Percentiles rank a stretch among this genome's conserved stretches.
Evolutionary conservation across 2,113 vertebrate species (phyloP).

Genomic region (Heterocephalus glaber): DNA sequence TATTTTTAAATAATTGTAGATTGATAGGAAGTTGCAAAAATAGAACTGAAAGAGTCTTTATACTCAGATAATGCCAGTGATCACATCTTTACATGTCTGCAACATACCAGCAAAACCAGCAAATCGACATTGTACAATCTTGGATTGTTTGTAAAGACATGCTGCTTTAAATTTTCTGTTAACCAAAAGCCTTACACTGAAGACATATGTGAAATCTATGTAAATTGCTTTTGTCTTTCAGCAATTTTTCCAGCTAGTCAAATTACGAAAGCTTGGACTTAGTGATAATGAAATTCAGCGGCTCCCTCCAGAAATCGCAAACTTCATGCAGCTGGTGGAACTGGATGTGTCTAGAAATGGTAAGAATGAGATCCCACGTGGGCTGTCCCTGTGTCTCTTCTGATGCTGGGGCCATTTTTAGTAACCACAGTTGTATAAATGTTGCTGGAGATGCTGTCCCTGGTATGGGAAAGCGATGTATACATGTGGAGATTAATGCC

Average conservation of each 20-base stretch:
- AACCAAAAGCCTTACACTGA: neutral
- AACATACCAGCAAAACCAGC: neutral
- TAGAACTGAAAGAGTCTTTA: neutral
- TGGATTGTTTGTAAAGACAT: neutral
- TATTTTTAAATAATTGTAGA: slow-evolving; percentile 38
- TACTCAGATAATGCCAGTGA: neutral
- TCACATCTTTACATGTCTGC: neutral
- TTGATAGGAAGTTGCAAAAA: neutral
- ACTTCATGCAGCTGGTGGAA: slow-evolving; percentile 98
- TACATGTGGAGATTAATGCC: neutral
- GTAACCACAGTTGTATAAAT: neutral
- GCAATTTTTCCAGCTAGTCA: slow-evolving; percentile 97
- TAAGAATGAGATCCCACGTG: slow-evolving; percentile 78
- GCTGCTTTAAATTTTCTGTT: slow-evolving; percentile 3
- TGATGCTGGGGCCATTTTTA: neutral
- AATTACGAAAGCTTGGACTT: slow-evolving; percentile 96
- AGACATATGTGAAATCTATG: slow-evolving; percentile 38
- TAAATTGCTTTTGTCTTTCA: slow-evolving; percentile 85
- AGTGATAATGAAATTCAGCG: slow-evolving; percentile 99
- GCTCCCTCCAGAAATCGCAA: slow-evolving; percentile 96
- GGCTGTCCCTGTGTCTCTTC: neutral
- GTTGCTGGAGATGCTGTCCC: neutral
- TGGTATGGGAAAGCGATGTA: neutral
- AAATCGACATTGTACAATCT: neutral
- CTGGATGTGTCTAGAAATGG: slow-evolving; percentile 98